Base-by-base conservation (phyloP, 2,888 invertebrate genomes). In the Drosophila kokeensis region DNA sequence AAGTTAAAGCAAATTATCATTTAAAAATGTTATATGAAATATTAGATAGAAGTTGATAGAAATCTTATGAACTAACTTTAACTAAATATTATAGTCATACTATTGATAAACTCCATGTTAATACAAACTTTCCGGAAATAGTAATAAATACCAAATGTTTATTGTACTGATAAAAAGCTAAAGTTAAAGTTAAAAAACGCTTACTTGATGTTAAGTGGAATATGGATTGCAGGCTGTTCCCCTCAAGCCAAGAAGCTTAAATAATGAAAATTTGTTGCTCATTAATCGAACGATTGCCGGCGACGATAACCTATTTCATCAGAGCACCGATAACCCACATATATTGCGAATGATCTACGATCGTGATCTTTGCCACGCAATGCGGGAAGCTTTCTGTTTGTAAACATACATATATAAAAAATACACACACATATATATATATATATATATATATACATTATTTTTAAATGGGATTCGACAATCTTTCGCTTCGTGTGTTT, bases 261-360 rank as follows among this genome's bases (percentile, higher is more conserved):
- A 24, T 13, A n/a, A 18, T 32, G 36, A 36, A 77, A 79, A 69
- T 87, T 87, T 69, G 87, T 68, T 60, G 69, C 76, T 67, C 74
- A 73, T 87, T 76, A 87, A 87, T 79, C 77, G 85, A 74, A 76
- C 81, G 83, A 87, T 86, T 59, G 75, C 66, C 83, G 73, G 24
- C 58, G 57, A n/a, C 49, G 87, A 85, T 86, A 85, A 85, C 85
- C 85, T 83, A 85, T 87, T 87, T 83, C 68, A 83, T 69, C 73
- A 58, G 71, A 45, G 60, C 18, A 21, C 24, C n/a, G 85, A 86
- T 86, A 86, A 83, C 85, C 88, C 67, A 58, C 50, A 66, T 67
- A 75, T 64, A 69, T 61, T 59, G 65, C 69, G 73, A 45, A 52
- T 86, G 88, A 86, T 83, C 85, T 78, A 63, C 79, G 85, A 85